phyloP scores from a whole-genome alignment of 2,888 invertebrate genomes.

The Eugnorisma glareosa region DNA sequence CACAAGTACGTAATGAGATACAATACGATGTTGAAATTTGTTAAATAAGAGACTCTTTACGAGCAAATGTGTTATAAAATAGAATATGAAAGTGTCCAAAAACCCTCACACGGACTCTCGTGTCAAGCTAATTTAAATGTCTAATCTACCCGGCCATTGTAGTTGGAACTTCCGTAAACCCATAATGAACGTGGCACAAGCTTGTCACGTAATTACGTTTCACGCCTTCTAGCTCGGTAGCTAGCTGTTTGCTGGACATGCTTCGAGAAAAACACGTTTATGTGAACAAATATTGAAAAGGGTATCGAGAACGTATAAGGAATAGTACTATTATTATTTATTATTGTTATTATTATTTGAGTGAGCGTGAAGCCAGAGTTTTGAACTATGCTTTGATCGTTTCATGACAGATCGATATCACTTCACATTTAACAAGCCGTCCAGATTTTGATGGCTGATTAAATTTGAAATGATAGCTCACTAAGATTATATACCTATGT shows the following conservation, averaged over 20 bases:
- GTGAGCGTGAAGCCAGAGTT: slow-evolving; percentile 18
- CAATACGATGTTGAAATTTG: too few species aligned
- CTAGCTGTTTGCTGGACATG: slow-evolving; percentile 52
- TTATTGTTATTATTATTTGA: too few species aligned
- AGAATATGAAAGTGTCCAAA: background rate
- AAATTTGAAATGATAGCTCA: background rate
- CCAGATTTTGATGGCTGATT: background rate
- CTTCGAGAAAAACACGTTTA: slow-evolving; percentile 31
- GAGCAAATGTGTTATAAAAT: too few species aligned
- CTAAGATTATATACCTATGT: background rate
- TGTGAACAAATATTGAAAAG: slow-evolving; percentile 45
- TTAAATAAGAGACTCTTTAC: too few species aligned
- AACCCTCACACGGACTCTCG: background rate
- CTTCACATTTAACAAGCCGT: too few species aligned
- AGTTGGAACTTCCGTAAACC: slow-evolving; percentile 31
- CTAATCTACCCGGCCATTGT: slow-evolving; percentile 16
- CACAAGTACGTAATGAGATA: too few species aligned
- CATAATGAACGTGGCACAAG: slow-evolving; percentile 49
- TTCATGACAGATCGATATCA: too few species aligned
- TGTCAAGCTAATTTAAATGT: slow-evolving; percentile 27
- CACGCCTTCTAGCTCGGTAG: slow-evolving; percentile 33
- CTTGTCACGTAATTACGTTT: slow-evolving; percentile 63
- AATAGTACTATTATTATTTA: too few species aligned
- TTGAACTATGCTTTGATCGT: slow-evolving; percentile 15
- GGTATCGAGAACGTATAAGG: slow-evolving; percentile 19